Percentiles rank a stretch among this genome's conserved stretches.
These are phyloP conservation scores for Diploptera punctata DNA, from an alignment of 2,888 invertebrate species.

Conservation along the genomic window DNA sequence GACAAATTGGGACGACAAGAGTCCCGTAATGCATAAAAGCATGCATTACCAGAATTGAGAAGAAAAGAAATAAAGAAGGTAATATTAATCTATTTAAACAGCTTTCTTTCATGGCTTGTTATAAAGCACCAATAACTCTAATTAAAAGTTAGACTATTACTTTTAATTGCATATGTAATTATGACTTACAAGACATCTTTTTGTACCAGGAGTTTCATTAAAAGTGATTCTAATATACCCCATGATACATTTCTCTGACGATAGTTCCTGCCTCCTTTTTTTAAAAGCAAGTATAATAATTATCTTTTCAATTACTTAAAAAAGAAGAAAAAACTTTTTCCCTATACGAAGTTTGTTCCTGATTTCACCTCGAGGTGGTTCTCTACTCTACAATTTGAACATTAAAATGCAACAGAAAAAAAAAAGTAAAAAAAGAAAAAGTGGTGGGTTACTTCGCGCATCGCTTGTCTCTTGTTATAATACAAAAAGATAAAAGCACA, in stretches of 20 bases:
- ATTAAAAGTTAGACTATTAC: too few relatives aligned
- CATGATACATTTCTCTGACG: background rate
- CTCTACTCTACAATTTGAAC: slow-evolving; percentile 11
- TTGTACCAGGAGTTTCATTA: too few relatives aligned
- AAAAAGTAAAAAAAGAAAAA: background rate
- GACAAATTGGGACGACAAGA: too few relatives aligned
- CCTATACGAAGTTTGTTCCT: slow-evolving; percentile 13
- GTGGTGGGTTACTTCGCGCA: slow-evolving; percentile 7
- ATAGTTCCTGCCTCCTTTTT: background rate
- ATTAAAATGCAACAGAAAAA: slow-evolving; percentile 14
- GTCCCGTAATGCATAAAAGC: too few relatives aligned
- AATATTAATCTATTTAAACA: too few relatives aligned
- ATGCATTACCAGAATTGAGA: too few relatives aligned
- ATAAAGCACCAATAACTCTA: too few relatives aligned
- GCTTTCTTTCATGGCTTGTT: too few relatives aligned
- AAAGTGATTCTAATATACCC: too few relatives aligned
- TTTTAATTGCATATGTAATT: too few relatives aligned
- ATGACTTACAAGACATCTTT: too few relatives aligned
- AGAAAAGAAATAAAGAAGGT: too few relatives aligned
- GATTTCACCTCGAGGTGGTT: slow-evolving; percentile 26
- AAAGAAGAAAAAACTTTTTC: slow-evolving; percentile 4
- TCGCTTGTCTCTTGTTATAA: slow-evolving; percentile 38
- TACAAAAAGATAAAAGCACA: slow-evolving; percentile 41
- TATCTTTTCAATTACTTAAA: slow-evolving; percentile 9
- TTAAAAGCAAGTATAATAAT: background rate